Base-by-base conservation (phyloP, 2,113 vertebrate genomes). In the Seriola rivoliana region DNA sequence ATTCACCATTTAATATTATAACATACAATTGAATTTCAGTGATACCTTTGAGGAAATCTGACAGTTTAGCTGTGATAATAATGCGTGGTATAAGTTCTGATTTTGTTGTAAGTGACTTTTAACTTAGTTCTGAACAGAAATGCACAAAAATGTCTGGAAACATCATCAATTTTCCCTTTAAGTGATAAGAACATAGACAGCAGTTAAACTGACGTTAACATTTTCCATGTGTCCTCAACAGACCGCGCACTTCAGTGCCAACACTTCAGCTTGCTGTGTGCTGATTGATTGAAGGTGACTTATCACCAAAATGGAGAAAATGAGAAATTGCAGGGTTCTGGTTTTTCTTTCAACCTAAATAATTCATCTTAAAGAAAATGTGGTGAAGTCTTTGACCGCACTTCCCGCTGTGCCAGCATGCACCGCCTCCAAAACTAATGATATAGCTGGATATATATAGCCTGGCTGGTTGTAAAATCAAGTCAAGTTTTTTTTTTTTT, bases 181-280 rank as follows among this genome's bases (percentile, higher is more conserved):
- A 40, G 16, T 68, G 78, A 67, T 76, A 80, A 67, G 44, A 63
- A 57, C n/a, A 2, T 1, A 84, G 62, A 71, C 58, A 59, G 32
- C 58, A 52, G 34, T 67, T n/a, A 66, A 67, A 66, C 3, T 48
- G 46, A 21, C 0, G 21, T 54, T 65, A 81, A 78, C 32, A 46
- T 88, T 60, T 78, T 74, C 55, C 71, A 84, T 69, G 55, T 87
- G 67, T 64, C 34, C 42, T 59, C 25, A 23, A 36, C 3, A 36
- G 12, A 60, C 44, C 16, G 23, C 32, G 38, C 7, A 21, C 46
- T 57, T 69, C 16, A 11, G 0, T 69, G 62, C 23, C 58, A 87
- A 57, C 44, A 36, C 57, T 40, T 80, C 17, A 14, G 62, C 16
- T 38, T 8, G 6, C 55, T 66, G 17, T 12, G 58, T 32, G 54